Evolutionary conservation across 2,113 vertebrate species (phyloP).

Genomic region (Setophaga kirtlandii): DNA sequence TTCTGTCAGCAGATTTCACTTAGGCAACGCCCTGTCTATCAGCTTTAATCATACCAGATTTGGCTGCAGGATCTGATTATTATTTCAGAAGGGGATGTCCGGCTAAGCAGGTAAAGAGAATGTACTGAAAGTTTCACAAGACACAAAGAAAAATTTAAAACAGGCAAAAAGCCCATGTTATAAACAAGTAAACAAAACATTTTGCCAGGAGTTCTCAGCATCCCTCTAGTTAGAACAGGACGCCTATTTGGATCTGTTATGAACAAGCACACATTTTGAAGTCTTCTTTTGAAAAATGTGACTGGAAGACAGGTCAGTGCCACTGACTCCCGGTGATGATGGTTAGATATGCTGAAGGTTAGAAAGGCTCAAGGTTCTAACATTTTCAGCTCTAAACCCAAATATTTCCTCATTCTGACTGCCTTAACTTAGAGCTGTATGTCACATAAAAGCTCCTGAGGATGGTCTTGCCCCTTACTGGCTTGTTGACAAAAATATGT

Average conservation of each 20-base stretch:
- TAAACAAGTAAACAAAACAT: not conserved
- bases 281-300: not conserved
- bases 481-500: not conserved
- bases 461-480: not conserved
- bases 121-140: not conserved
- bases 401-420: not conserved
- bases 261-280: not conserved
- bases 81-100: not conserved
- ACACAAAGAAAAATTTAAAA: not conserved
- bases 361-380: not conserved
- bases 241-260: not conserved
- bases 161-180: not conserved
- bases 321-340: not conserved
- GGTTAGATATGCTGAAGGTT: not conserved
- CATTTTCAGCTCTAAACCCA: not conserved
- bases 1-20: constrained; percentile 21
- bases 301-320: not conserved
- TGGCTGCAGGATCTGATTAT: not conserved
- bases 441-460: not conserved
- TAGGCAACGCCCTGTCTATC: not conserved
- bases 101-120: not conserved
- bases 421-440: not conserved
- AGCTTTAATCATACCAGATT: not conserved
- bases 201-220: not conserved
- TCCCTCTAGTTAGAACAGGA: not conserved